Evolutionary conservation across 2,888 invertebrate species (phyloP).

Genomic region (Furcula furcula): DNA sequence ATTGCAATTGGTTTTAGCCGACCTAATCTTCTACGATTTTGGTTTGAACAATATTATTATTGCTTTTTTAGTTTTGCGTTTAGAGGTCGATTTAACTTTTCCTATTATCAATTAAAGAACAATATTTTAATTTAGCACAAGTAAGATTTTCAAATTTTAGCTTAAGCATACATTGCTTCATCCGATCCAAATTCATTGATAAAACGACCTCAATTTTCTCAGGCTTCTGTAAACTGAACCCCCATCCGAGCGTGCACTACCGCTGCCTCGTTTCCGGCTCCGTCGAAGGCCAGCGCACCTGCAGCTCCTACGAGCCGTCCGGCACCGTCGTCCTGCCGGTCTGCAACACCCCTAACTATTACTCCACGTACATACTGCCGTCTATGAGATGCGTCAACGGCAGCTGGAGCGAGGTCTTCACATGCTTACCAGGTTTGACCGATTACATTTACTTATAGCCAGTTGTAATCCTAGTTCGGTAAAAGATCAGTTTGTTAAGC

Average conservation of each 20-base stretch:
- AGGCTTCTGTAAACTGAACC: constrained; percentile 6
- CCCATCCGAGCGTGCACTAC: constrained; percentile 11
- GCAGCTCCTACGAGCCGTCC: constrained; percentile 5
- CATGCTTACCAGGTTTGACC: constrained; percentile 1
- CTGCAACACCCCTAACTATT: constrained; percentile 7
- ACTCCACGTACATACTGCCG: background rate
- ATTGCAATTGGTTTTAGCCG: no score
- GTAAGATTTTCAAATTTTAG: background rate
- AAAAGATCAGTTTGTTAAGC: no score
- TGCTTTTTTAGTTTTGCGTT: background rate
- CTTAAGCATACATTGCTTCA: background rate
- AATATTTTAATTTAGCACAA: background rate
- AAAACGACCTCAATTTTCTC: background rate
- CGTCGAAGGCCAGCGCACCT: constrained; percentile 1
- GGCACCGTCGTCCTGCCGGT: constrained; percentile 9
- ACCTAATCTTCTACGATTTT: no score
- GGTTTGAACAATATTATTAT: no score
- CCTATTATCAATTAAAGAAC: background rate
- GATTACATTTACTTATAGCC: no score
- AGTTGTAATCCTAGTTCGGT: no score
- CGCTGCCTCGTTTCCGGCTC: constrained; percentile 5
- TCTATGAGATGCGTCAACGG: constrained; percentile 3
- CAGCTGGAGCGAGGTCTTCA: background rate
- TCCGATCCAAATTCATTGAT: background rate
- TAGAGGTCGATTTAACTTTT: background rate